A percentile compares a stretch with the other conserved stretches of the same genome.
Evolutionary conservation across 2,113 vertebrate genomes (phyloP).

Genomic region (Piprites chloris): DNA sequence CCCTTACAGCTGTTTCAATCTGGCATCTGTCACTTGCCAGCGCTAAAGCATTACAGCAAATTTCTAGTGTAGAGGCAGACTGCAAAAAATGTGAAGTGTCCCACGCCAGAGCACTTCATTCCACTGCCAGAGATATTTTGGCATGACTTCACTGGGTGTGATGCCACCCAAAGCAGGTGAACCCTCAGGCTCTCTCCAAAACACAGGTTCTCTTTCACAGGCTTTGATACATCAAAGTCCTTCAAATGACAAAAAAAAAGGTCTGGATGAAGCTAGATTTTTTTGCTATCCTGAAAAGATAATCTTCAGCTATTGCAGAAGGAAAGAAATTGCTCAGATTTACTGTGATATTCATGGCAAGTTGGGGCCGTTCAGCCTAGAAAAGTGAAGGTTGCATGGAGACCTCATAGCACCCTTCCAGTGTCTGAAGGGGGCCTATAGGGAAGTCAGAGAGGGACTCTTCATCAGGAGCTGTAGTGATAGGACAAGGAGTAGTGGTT

Average conservation of each 20-base stretch:
- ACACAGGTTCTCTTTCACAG: background rate
- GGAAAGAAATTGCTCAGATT: background rate
- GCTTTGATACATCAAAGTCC: background rate
- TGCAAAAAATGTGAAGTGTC: background rate
- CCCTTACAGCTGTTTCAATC: background rate
- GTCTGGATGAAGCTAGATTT: background rate
- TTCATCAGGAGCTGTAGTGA: background rate
- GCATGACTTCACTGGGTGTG: background rate
- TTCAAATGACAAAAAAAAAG: background rate
- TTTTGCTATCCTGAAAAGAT: background rate
- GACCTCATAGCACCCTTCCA: background rate
- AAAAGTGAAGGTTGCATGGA: background rate
- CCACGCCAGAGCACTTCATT: background rate
- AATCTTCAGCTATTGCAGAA: background rate
- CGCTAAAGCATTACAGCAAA: background rate
- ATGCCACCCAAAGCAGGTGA: background rate
- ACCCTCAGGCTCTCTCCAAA: background rate
- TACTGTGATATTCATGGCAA: background rate
- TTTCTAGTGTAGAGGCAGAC: background rate
- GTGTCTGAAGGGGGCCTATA: background rate
- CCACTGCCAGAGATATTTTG: background rate
- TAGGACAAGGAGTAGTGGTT: background rate
- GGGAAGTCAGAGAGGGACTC: background rate
- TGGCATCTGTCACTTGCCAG: background rate
- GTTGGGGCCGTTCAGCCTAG: background rate